Conservation (phyloP, 23 tunicate species). For the Ciona savignyi region DNA sequence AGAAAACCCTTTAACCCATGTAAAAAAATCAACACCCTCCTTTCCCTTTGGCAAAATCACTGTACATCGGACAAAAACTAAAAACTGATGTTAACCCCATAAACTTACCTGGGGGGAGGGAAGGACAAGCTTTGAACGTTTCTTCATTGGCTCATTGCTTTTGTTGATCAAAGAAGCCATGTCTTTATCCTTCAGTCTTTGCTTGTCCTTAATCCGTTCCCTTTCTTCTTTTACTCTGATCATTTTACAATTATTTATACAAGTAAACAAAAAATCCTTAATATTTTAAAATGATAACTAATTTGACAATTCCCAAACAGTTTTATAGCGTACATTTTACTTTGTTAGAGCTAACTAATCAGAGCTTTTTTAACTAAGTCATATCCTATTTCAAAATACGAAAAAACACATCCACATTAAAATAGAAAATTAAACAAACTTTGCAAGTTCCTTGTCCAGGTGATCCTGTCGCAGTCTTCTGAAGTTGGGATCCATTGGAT, state of each 20-base stretch:
- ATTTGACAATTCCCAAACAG: no score
- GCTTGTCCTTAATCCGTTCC: conserved; percentile 72
- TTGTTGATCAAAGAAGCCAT: conserved; percentile 49
- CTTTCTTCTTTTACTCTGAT: conserved; percentile 68
- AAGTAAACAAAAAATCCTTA: background rate
- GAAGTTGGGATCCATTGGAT: conserved; percentile 76
- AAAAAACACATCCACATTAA: background rate
- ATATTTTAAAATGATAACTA: background rate
- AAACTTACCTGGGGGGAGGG: conserved; percentile 46
- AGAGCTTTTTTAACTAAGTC: no score
- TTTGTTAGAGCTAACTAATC: no score
- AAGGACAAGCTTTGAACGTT: conserved; percentile 73
- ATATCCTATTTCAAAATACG: no score
- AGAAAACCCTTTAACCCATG: no score
- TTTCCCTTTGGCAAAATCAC: no score
- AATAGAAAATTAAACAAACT: conserved; percentile 2
- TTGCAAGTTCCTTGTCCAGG: conserved; percentile 67
- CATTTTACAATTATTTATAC: background rate
- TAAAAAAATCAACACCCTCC: no score
- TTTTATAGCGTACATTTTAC: no score
- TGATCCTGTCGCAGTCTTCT: conserved; percentile 77
- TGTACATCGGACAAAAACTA: no score
- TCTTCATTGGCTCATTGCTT: conserved; percentile 58
- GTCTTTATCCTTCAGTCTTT: conserved; percentile 77
- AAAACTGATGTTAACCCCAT: no score